Conservation (phyloP, 1,140 invertebrate genomes). For the Aphidius ervi region DNA sequence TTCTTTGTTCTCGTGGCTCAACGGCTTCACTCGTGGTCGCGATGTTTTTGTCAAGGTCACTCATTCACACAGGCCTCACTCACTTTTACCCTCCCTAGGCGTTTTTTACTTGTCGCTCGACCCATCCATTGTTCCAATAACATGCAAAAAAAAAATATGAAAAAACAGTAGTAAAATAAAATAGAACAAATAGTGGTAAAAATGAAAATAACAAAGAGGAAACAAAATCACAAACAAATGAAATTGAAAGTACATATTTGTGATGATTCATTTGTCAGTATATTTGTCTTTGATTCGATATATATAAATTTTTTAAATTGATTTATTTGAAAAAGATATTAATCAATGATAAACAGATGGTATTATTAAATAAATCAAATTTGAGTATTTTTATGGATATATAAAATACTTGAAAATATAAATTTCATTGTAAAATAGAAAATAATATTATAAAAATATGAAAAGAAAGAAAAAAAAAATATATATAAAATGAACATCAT, state of each 20-base stretch:
- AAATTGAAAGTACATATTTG: not conserved
- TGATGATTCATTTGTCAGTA: too few relatives aligned
- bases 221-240: not conserved
- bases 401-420: too few relatives aligned
- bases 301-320: too few relatives aligned
- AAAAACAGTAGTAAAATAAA: not conserved
- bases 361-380: too few relatives aligned
- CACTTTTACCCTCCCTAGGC: slow-evolving; percentile 29
- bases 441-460: too few relatives aligned
- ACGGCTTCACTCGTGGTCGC: slow-evolving; percentile 37
- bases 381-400: too few relatives aligned
- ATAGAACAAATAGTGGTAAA: not conserved
- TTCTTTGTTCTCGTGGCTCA: slow-evolving; percentile 43
- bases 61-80: slow-evolving; percentile 31
- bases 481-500: too few relatives aligned
- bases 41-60: slow-evolving; percentile 46
- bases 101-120: slow-evolving; percentile 3
- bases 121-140: slow-evolving; percentile 9
- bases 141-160: not conserved
- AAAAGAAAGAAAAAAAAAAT: too few relatives aligned
- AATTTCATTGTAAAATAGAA: too few relatives aligned
- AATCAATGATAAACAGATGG: too few relatives aligned
- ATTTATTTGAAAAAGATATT: too few relatives aligned
- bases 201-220: not conserved
- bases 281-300: too few relatives aligned